These are phyloP conservation scores for Fistularia commersonii DNA, from an alignment of 2,797 vertebrate genomes.

Conservation along the genomic window DNA sequence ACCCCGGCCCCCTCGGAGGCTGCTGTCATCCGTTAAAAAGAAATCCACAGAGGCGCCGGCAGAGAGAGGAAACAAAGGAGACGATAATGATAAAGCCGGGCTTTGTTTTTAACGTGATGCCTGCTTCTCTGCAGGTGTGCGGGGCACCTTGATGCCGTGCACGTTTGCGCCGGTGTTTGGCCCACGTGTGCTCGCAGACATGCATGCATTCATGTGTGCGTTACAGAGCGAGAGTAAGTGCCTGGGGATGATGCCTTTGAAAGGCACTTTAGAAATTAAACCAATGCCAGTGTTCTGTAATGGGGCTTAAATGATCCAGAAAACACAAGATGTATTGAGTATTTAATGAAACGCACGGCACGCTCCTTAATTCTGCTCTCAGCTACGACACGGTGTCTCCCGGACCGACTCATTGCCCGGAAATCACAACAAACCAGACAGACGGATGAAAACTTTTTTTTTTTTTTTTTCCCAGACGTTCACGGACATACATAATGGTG, in stretches of 20 bases:
- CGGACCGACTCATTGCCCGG: constrained; percentile 32
- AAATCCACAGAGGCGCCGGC: constrained; percentile 11
- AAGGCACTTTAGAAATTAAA: constrained; percentile 86
- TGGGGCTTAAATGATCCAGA: constrained; percentile 87
- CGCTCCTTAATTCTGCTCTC: constrained; percentile 68
- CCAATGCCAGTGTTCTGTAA: constrained; percentile 79
- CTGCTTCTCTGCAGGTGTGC: not conserved
- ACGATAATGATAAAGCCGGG: too few relatives aligned
- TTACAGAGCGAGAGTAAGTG: constrained; percentile 35
- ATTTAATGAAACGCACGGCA: constrained; percentile 80
- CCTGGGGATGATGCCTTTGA: constrained; percentile 76
- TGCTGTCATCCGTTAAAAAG: constrained; percentile 62
- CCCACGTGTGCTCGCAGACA: constrained; percentile 2
- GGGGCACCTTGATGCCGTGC: not conserved
- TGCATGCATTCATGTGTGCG: constrained; percentile 17
- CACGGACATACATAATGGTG: not conserved
- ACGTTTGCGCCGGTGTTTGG: constrained; percentile 20
- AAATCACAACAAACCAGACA: constrained; percentile 11
- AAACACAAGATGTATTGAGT: constrained; percentile 86
- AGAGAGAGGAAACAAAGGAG: constrained; percentile 4
- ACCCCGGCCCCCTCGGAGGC: constrained; percentile 42
- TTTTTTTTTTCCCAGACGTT: not conserved
- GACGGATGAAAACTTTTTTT: not conserved
- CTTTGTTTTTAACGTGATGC: too few relatives aligned
- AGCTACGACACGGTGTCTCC: constrained; percentile 45